These are phyloP conservation scores for Rhadinocentrus ornatus DNA, from an alignment of 2,797 vertebrate species.

Conservation along the genomic window DNA sequence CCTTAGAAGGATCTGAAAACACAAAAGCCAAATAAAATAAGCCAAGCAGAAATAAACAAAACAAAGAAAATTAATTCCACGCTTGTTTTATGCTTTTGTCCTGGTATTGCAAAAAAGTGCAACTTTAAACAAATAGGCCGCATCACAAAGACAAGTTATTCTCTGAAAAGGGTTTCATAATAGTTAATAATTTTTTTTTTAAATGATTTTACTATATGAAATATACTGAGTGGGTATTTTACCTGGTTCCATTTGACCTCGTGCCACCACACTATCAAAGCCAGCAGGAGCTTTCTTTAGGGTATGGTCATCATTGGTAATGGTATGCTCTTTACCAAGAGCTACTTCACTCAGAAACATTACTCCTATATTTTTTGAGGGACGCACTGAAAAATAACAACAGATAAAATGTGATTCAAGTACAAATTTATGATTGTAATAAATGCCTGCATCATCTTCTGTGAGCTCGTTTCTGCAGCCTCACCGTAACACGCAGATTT, in stretches of 20 bases:
- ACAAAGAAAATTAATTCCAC: not conserved
- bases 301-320: slow-evolving; percentile 69
- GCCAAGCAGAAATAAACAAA: not conserved
- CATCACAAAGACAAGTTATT: not conserved
- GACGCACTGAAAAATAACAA: slow-evolving; percentile 74
- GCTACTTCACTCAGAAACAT: slow-evolving; percentile 95
- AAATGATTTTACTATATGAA: not conserved
- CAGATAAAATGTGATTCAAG: not conserved
- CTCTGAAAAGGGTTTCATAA: not conserved
- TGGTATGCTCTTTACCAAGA: slow-evolving; percentile 85
- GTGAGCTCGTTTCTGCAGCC: slow-evolving; percentile 14
- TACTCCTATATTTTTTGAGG: slow-evolving; percentile 80
- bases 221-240: not conserved
- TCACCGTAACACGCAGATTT: slow-evolving; percentile 91
- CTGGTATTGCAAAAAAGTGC: too few species aligned
- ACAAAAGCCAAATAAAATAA: not conserved
- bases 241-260: slow-evolving; percentile 88
- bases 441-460: not conserved
- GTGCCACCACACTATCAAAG: slow-evolving; percentile 87
- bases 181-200: not conserved
- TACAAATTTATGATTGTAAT: not conserved
- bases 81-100: too few species aligned
- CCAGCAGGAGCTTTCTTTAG: slow-evolving; percentile 81
- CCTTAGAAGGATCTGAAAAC: slow-evolving; percentile 83
- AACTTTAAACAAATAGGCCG: not conserved